Percentiles rank a stretch among this genome's conserved stretches.
Evolutionary conservation across 2,888 invertebrate species (phyloP).

Genomic region (Drosophila paranaensis): DNA sequence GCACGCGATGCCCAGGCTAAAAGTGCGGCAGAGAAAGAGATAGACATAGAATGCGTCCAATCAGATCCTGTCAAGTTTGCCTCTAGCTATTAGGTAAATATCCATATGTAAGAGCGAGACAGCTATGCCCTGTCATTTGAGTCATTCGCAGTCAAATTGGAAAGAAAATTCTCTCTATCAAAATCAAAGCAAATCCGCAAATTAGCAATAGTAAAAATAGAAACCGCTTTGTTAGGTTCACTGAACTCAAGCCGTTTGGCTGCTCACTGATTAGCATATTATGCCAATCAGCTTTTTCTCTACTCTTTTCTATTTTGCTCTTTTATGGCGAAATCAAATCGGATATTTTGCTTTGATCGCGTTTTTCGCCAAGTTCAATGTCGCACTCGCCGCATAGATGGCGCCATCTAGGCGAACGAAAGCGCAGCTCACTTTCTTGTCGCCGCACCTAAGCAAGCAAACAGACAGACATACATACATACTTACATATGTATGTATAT

Average conservation of each 20-base stretch:
- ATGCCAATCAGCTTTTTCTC: conserved; percentile 17
- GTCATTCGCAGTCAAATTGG: background rate
- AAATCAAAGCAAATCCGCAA: background rate
- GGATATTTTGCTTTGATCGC: conserved; percentile 29
- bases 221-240: conserved; percentile 16
- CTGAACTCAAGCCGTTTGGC: conserved; percentile 12
- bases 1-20: conserved; percentile 90
- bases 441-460: conserved; percentile 10
- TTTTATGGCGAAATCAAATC: conserved; percentile 11
- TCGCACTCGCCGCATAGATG: conserved; percentile 21
- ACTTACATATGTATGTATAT: background rate
- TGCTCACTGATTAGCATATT: conserved; percentile 34
- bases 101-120: too few relatives aligned
- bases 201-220: background rate
- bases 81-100: background rate
- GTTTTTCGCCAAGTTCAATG: conserved; percentile 58
- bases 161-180: background rate
- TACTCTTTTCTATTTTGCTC: background rate
- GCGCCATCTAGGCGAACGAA: conserved; percentile 7
- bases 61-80: background rate
- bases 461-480: background rate
- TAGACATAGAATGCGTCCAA: too few relatives aligned
- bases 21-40: conserved; percentile 28
- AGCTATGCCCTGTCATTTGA: background rate
- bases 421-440: conserved; percentile 12